Conservation (phyloP, 1,140 invertebrate genomes). For the Drosophila santomea region DNA sequence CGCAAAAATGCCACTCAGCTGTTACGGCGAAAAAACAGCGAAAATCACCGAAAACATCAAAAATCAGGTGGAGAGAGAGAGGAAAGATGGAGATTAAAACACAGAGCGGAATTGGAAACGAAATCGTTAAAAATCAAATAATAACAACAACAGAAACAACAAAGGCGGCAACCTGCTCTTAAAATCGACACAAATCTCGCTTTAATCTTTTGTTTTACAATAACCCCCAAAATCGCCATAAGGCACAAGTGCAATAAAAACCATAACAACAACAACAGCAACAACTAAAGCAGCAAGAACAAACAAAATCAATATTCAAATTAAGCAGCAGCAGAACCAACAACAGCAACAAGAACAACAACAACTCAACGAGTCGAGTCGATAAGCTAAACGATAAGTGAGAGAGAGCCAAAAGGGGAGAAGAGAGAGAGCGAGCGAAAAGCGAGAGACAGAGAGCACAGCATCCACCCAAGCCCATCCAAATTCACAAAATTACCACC, state of each 20-base stretch:
- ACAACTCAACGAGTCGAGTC: constrained; percentile 67
- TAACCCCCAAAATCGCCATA: constrained; percentile 25
- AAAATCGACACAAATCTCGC: constrained; percentile 8
- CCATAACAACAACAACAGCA: constrained; percentile 38
- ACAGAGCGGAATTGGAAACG: constrained; percentile 34
- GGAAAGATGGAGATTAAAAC: constrained; percentile 36
- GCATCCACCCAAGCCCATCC: constrained; percentile 34
- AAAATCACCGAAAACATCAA: constrained; percentile 24
- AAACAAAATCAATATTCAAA: constrained; percentile 77
- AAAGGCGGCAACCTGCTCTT: constrained; percentile 31
- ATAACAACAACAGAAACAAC: constrained; percentile 22
- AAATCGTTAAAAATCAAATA: constrained; percentile 26
- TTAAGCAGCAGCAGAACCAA: constrained; percentile 55
- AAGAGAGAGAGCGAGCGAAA: background rate
- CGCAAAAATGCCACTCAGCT: constrained; percentile 38
- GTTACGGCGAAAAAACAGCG: constrained; percentile 37
- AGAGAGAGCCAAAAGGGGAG: constrained; percentile 8
- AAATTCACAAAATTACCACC: constrained; percentile 3
- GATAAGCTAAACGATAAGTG: constrained; percentile 71
- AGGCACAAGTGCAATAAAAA: constrained; percentile 75
- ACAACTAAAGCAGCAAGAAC: constrained; percentile 37
- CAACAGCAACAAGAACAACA: constrained; percentile 39
- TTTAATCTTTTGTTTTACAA: constrained; percentile 50
- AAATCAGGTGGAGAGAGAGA: constrained; percentile 6
- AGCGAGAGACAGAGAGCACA: constrained; percentile 22